These are phyloP conservation scores for Tenebrio molitor DNA, from an alignment of 1,140 invertebrate genomes.

Conservation along the genomic window DNA sequence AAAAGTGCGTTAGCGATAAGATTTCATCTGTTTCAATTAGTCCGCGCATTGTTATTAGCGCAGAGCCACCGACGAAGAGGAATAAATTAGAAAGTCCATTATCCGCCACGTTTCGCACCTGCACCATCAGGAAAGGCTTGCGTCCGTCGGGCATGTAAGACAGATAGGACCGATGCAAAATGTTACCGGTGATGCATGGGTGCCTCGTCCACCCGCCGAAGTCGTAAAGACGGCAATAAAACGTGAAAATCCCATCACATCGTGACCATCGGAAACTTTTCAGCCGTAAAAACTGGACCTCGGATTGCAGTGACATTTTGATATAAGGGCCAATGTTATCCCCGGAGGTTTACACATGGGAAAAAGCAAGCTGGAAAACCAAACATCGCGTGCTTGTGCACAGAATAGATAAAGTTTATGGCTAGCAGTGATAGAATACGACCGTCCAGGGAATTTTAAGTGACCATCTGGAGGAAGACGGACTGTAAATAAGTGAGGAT, in stretches of 20 bases:
- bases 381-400: conserved; percentile 51
- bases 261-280: conserved; percentile 51
- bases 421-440: conserved; percentile 56
- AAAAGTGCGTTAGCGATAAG: conserved; percentile 17
- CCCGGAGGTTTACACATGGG: conserved; percentile 47
- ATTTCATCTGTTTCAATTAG: conserved; percentile 27
- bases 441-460: conserved; percentile 58
- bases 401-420: conserved; percentile 56
- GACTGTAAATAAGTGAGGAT: conserved; percentile 35
- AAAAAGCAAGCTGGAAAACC: conserved; percentile 51
- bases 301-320: conserved; percentile 55
- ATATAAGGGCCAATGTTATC: conserved; percentile 51
- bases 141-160: not conserved
- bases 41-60: not conserved
- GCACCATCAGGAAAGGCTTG: not conserved
- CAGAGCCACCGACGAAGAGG: too few relatives aligned
- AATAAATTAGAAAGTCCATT: conserved; percentile 25
- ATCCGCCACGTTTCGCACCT: conserved; percentile 13
- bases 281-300: conserved; percentile 52
- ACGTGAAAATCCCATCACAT: conserved; percentile 52
- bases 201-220: conserved; percentile 9
- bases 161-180: conserved; percentile 14
- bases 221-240: conserved; percentile 55
- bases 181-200: conserved; percentile 4
- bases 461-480: conserved; percentile 46